phyloP scores from a whole-genome alignment of 2,113 vertebrate species.

The Mus pahari region DNA sequence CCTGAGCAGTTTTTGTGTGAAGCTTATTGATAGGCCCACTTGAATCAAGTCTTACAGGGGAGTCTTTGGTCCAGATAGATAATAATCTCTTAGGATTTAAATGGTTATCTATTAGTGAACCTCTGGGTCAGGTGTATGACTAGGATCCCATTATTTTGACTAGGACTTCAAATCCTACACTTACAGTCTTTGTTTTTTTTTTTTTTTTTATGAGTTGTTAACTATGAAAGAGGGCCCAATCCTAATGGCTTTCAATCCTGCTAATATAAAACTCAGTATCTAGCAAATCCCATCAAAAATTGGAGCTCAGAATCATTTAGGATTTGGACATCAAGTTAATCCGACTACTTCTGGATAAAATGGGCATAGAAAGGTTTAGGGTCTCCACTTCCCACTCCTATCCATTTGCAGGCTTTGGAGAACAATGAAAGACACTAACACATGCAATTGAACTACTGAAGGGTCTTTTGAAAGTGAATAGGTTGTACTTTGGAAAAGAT shows the following conservation, averaged over 20 bases:
- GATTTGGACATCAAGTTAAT: background rate
- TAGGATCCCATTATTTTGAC: background rate
- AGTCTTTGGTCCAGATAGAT: background rate
- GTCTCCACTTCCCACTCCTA: background rate
- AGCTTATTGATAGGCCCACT: background rate
- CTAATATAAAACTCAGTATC: background rate
- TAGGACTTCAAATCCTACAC: background rate
- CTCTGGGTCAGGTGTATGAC: background rate
- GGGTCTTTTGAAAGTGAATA: background rate
- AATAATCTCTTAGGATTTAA: background rate
- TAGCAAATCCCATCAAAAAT: background rate
- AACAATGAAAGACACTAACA: background rate
- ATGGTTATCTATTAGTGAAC: background rate
- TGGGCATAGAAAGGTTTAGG: background rate
- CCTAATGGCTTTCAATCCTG: background rate
- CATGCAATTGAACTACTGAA: background rate
- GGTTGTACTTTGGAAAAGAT: background rate
- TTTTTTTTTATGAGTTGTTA: background rate
- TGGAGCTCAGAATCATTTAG: background rate
- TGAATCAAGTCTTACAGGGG: background rate
- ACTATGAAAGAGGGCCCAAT: too few relatives aligned
- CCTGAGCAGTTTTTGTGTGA: too few relatives aligned
- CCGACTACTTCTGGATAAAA: background rate
- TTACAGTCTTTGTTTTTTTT: background rate
- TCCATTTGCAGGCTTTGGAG: background rate